Evolutionary conservation across 2,797 vertebrate genomes (phyloP), one percentile per base, ranked within the genome.

Genomic region (Notolepis coatsorum): DNA sequence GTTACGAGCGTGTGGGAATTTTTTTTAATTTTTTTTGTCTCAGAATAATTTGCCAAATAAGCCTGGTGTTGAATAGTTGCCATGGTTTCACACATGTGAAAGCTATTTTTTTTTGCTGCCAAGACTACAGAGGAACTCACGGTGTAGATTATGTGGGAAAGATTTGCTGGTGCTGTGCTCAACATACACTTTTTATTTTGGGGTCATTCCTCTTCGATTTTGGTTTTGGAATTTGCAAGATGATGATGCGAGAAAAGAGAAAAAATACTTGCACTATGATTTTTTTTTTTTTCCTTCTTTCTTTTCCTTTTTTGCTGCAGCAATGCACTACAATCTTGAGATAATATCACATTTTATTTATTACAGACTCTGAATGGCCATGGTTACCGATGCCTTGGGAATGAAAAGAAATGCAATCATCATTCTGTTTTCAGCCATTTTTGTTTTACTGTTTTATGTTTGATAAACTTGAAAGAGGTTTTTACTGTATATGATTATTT

Each of bases 331-430:
- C 87, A 89, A 94, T 94, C 93, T 94, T 95, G 91, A 94, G 88
- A 89, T 94, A 89, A 91, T 93, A 93, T 94, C 93, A 94, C 93
- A 75, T 87, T 93, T 95, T 97, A 98, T 98, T 98, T 97, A 97
- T 99, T 95, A 92, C 92, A 93, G 91, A 94, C 93, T 77, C 73
- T 94, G 92, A 96, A 95, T 93, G 92, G 93, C 92, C 93, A 87
- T 96, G 95, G 96, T 97, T 96, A 95, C 94, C 87, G 84, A 90
- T 96, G 96, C 95, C 96, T 99, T 97, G 93, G 93, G 94, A 94
- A 96, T 94, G 91, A 92, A 91, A 88, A 83, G 55, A 86, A 80
- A 91, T 92, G 91, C 91, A 92, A 93, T 95, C 93, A 87, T 90
- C 77, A 86, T 89, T 88, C 75, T 89, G 86, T 93, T 92, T 91